Evolutionary conservation across 2,113 vertebrate genomes (phyloP).

Genomic region (Crotophaga sulcirostris): DNA sequence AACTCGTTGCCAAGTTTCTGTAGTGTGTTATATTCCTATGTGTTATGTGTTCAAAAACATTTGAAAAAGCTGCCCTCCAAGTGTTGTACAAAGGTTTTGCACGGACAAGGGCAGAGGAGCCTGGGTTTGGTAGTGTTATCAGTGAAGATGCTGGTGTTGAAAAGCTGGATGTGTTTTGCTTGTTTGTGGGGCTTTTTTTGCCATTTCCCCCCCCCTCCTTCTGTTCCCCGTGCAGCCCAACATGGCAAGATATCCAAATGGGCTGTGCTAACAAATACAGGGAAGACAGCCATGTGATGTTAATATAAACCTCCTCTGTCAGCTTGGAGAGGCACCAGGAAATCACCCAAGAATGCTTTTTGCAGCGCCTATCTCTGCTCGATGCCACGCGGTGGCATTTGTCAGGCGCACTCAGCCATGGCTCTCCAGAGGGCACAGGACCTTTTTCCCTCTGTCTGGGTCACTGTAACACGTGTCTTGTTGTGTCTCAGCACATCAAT

Average conservation of each 20-base stretch:
- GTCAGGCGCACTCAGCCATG: not conserved
- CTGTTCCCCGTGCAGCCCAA: not conserved
- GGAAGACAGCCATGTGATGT: not conserved
- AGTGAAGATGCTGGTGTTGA: not conserved
- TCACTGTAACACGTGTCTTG: not conserved
- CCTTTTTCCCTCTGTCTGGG: not conserved
- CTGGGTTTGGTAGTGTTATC: not conserved
- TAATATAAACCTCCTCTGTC: not conserved
- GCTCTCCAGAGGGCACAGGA: not conserved
- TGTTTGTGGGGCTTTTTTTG: too few species aligned
- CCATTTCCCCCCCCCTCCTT: rapidly evolving
- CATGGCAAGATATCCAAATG: not conserved
- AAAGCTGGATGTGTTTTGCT: not conserved
- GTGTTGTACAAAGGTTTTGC: not conserved
- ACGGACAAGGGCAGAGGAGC: not conserved
- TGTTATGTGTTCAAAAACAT: not conserved
- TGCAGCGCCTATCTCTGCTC: not conserved
- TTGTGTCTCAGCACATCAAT: not conserved
- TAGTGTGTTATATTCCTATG: not conserved
- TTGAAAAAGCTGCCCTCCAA: not conserved
- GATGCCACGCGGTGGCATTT: not conserved
- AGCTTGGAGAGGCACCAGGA: conserved; percentile 1
- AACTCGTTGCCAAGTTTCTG: not conserved
- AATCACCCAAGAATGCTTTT: not conserved
- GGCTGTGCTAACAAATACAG: not conserved